phyloP scores from a whole-genome alignment of 2,797 vertebrate species.

The Phrynocephalus guinanensis region DNA sequence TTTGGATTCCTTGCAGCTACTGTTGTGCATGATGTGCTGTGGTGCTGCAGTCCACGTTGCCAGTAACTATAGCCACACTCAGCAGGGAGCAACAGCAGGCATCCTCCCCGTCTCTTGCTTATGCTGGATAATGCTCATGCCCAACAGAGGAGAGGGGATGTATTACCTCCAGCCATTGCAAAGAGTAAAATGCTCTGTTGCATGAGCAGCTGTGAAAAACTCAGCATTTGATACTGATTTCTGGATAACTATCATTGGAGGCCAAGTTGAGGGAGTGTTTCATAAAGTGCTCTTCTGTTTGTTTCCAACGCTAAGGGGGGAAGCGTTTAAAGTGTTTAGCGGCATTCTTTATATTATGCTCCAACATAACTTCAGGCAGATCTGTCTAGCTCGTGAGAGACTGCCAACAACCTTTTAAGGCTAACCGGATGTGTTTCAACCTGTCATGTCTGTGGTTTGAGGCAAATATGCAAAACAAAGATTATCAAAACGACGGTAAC shows the following conservation, averaged over 20 bases:
- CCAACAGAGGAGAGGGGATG: neutral
- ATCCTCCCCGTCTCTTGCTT: slow-evolving; percentile 16
- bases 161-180: slow-evolving; percentile 33
- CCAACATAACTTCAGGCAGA: neutral
- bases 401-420: neutral
- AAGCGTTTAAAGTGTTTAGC: neutral
- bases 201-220: neutral
- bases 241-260: neutral
- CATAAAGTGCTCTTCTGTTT: neutral
- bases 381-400: neutral
- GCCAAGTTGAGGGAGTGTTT: neutral
- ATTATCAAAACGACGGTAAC: neutral
- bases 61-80: neutral
- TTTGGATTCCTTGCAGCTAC: slow-evolving; percentile 15
- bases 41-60: neutral
- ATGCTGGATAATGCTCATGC: slow-evolving; percentile 1
- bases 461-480: neutral
- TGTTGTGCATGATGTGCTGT: neutral
- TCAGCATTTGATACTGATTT: neutral
- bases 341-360: neutral
- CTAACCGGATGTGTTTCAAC: neutral
- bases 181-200: slow-evolving; percentile 24
- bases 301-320: neutral
- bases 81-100: neutral
- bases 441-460: neutral